These are phyloP conservation scores for Hartigia nigra DNA, from an alignment of 2,888 invertebrate species.

Conservation along the genomic window DNA sequence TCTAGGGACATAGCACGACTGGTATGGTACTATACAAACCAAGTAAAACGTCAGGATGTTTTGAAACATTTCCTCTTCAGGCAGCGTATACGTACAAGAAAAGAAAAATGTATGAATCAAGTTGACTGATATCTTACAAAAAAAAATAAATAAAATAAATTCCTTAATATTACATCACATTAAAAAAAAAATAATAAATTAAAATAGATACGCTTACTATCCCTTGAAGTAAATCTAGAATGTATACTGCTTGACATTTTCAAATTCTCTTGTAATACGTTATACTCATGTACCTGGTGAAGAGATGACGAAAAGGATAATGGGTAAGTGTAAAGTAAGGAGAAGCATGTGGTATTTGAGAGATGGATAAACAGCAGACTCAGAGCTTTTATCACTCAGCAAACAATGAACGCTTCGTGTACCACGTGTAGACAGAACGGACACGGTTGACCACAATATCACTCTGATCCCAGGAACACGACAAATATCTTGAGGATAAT, in stretches of 20 bases:
- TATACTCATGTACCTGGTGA: not conserved
- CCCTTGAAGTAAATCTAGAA: no score
- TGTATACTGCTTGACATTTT: not conserved
- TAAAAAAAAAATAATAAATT: no score
- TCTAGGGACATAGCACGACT: not conserved
- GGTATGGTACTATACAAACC: conserved; percentile 1
- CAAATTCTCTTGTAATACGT: not conserved
- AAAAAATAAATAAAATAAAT: not conserved
- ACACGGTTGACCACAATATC: conserved; percentile 28
- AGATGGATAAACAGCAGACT: conserved; percentile 56
- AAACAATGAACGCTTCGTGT: conserved; percentile 46
- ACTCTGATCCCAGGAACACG: conserved; percentile 44
- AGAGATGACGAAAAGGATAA: not conserved
- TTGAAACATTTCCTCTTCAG: not conserved
- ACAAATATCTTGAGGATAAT: conserved; percentile 59
- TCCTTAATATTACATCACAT: not conserved
- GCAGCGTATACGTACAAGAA: not conserved
- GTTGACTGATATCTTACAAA: not conserved
- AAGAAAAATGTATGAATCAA: not conserved
- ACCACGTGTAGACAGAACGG: not conserved
- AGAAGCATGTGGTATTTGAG: conserved; percentile 31
- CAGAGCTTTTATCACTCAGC: conserved; percentile 57
- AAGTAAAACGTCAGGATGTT: not conserved
- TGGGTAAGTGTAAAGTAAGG: not conserved
- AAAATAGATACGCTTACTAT: no score